phyloP scores from a whole-genome alignment of 2,888 invertebrate genomes.

The Drosophila kokeensis region DNA sequence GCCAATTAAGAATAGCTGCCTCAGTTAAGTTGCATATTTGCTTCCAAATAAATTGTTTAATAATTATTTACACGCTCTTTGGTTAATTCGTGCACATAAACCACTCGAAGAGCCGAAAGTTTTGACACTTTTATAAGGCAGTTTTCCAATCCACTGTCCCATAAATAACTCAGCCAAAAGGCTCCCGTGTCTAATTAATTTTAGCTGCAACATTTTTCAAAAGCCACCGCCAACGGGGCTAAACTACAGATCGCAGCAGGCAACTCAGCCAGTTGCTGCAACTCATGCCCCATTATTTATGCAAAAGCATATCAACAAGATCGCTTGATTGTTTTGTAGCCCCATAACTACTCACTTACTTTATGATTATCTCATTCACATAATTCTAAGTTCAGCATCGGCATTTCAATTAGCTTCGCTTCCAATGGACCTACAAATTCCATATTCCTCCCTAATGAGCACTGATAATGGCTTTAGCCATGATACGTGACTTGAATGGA shows the following conservation, averaged over 20 bases:
- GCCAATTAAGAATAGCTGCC: slow-evolving; percentile 24
- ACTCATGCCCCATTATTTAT: slow-evolving; percentile 51
- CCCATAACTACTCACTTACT: slow-evolving; percentile 55
- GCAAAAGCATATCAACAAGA: slow-evolving; percentile 43
- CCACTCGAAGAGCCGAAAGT: slow-evolving; percentile 57
- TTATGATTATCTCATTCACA: slow-evolving; percentile 36
- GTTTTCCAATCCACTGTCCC: slow-evolving; percentile 68
- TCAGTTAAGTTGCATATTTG: background rate
- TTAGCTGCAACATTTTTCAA: slow-evolving; percentile 55
- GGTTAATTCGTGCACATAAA: slow-evolving; percentile 71
- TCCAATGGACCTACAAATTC: slow-evolving; percentile 2
- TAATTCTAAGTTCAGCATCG: slow-evolving; percentile 5
- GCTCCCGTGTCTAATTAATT: slow-evolving; percentile 72
- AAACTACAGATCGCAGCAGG: slow-evolving; percentile 41
- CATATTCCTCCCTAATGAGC: slow-evolving; percentile 2
- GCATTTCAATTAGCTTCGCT: slow-evolving; percentile 33
- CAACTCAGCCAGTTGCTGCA: slow-evolving; percentile 18
- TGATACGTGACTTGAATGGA: slow-evolving; percentile 24
- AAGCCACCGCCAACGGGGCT: slow-evolving; percentile 49
- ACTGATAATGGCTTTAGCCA: slow-evolving; percentile 4
- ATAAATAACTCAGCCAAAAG: slow-evolving; percentile 77
- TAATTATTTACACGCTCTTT: slow-evolving; percentile 72
- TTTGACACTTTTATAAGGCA: slow-evolving; percentile 81
- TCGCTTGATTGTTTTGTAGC: slow-evolving; percentile 38
- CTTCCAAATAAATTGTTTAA: slow-evolving; percentile 45